A percentile compares a stretch with the other conserved stretches of the same genome.
phyloP scores from a whole-genome alignment of 2,797 vertebrate genomes.

The Phoebastria nigripes region DNA sequence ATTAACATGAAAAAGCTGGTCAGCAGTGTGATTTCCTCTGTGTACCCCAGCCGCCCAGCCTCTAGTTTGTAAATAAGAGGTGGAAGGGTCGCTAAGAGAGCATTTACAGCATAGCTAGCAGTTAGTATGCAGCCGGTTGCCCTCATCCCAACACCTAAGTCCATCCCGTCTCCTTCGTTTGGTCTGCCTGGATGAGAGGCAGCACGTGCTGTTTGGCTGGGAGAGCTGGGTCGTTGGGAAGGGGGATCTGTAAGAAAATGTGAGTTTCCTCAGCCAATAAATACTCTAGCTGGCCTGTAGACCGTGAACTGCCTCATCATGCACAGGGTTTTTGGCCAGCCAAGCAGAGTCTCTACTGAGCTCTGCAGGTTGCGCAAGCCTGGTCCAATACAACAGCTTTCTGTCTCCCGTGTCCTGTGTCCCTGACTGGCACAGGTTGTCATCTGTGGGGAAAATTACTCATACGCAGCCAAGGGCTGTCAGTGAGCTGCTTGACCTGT shows the following conservation, averaged over 20 bases:
- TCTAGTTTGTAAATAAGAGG: background rate
- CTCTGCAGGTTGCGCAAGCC: background rate
- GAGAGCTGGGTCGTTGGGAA: background rate
- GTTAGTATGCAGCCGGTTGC: fast-evolving
- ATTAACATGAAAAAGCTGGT: background rate
- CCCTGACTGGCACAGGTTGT: background rate
- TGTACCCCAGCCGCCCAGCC: background rate
- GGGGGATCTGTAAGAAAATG: background rate
- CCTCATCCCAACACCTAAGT: background rate
- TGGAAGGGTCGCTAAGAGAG: background rate
- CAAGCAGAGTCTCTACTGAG: background rate
- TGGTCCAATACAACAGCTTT: background rate
- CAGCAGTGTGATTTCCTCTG: background rate
- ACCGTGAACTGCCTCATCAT: background rate
- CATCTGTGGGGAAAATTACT: background rate
- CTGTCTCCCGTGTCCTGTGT: background rate
- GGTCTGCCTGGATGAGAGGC: background rate
- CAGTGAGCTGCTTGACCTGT: background rate
- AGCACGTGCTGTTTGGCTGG: background rate
- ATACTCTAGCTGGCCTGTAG: background rate
- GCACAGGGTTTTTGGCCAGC: background rate
- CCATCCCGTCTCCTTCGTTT: background rate
- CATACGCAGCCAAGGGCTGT: fast-evolving
- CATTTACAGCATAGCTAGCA: background rate
- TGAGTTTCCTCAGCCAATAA: background rate